Percentiles rank a stretch among this genome's conserved stretches.
phyloP scores from a whole-genome alignment of 2,113 vertebrate species.

The Psammodynastes pulverulentus region DNA sequence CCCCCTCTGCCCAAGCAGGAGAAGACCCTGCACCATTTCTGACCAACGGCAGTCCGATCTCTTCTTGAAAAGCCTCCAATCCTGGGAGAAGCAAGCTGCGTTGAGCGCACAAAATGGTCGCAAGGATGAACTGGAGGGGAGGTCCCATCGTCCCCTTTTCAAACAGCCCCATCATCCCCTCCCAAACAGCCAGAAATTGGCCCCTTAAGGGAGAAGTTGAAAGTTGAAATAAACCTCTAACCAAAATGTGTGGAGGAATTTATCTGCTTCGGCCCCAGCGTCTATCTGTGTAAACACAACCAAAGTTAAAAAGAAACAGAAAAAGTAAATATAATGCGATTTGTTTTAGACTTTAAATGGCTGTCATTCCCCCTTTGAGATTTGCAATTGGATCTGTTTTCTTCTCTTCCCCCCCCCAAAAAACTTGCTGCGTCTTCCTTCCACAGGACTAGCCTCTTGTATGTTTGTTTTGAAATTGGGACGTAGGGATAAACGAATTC shows the following conservation, averaged over 20 bases:
- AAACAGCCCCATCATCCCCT: no score
- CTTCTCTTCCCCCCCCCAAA: not conserved
- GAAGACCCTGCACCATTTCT: no score
- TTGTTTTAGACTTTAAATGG: not conserved
- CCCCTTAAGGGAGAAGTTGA: not conserved
- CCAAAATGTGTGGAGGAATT: not conserved
- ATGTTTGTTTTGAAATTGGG: not conserved
- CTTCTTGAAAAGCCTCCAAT: no score
- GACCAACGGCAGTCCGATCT: no score
- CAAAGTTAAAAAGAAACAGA: not conserved
- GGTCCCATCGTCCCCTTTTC: no score
- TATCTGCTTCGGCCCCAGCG: not conserved
- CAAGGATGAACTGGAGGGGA: no score
- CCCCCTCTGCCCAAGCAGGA: no score
- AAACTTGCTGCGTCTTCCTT: not conserved
- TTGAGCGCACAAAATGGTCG: no score
- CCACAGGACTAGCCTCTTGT: not conserved
- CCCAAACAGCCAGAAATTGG: no score
- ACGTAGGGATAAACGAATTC: not conserved
- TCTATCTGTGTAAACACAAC: not conserved
- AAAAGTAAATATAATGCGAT: not conserved
- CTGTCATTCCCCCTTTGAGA: no score
- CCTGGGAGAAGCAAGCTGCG: no score
- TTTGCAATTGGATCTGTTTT: not conserved
- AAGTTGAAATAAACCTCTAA: not conserved